Evolutionary conservation across 1,140 invertebrate genomes (phyloP).

Genomic region (Sminthurinus signatus): DNA sequence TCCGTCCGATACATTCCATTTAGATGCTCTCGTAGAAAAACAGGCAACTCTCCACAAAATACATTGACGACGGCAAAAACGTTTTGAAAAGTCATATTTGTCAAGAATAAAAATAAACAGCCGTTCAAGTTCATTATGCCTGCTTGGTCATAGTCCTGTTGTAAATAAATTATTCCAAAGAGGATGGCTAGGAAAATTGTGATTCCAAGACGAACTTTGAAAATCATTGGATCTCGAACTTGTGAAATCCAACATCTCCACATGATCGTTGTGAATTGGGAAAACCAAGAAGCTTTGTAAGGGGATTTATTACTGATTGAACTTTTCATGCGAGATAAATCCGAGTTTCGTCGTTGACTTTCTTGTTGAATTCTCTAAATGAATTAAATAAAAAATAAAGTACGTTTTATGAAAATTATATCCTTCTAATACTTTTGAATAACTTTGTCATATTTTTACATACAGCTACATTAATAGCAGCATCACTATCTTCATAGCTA

Average conservation of each 20-base stretch:
- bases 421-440: too few relatives aligned
- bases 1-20: slow-evolving; percentile 89
- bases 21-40: slow-evolving; percentile 84
- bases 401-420: neutral
- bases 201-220: slow-evolving; percentile 81
- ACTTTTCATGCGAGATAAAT: neutral
- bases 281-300: slow-evolving; percentile 80
- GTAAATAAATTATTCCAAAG: slow-evolving; percentile 81
- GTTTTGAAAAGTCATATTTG: slow-evolving; percentile 77
- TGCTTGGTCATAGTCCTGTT: slow-evolving; percentile 73
- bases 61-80: slow-evolving; percentile 54
- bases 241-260: slow-evolving; percentile 85
- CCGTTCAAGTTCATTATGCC: slow-evolving; percentile 95
- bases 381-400: neutral
- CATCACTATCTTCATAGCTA: slow-evolving; percentile 58
- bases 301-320: slow-evolving; percentile 38
- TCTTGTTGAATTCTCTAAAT: neutral
- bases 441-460: too few relatives aligned
- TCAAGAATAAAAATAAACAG: slow-evolving; percentile 82
- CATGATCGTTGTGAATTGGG: slow-evolving; percentile 79
- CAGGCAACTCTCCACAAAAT: slow-evolving; percentile 82
- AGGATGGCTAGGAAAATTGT: slow-evolving; percentile 76
- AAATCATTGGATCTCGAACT: slow-evolving; percentile 79
- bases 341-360: slow-evolving; percentile 1
- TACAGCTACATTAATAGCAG: slow-evolving; percentile 46